A percentile compares a stretch with the other conserved stretches of the same genome.
phyloP scores from a whole-genome alignment of 1,140 invertebrate genomes.

The Tetramorium parvispinum region DNA sequence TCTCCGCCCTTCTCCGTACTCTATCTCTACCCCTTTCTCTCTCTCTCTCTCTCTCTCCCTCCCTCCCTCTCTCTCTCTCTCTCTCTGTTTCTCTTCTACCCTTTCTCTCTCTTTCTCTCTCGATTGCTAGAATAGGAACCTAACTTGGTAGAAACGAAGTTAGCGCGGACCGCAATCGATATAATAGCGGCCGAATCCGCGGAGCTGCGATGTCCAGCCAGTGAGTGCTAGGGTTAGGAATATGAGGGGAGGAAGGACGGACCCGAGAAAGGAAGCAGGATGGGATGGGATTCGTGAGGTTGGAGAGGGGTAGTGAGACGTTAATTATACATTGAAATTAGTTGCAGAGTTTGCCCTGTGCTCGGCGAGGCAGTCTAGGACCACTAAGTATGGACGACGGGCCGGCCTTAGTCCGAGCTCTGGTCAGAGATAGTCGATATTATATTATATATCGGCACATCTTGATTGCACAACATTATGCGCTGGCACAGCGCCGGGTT shows the following conservation, averaged over 20 bases:
- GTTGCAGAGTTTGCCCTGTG: slow-evolving; percentile 85
- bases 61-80: slow-evolving; percentile 40
- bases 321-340: slow-evolving; percentile 87
- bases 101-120: slow-evolving; percentile 51
- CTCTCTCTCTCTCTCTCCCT: background rate
- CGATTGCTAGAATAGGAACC: slow-evolving; percentile 80
- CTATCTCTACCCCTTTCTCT: slow-evolving; percentile 14
- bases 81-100: background rate
- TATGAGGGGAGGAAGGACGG: slow-evolving; percentile 69
- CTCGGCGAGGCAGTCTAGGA: slow-evolving; percentile 80
- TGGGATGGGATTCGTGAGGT: slow-evolving; percentile 67
- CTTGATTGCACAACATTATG: slow-evolving; percentile 85
- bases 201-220: slow-evolving; percentile 81
- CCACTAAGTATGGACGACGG: slow-evolving; percentile 84
- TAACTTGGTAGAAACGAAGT: slow-evolving; percentile 83
- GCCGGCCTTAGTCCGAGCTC: slow-evolving; percentile 77
- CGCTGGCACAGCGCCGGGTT: slow-evolving; percentile 72
- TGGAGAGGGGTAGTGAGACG: slow-evolving; percentile 84
- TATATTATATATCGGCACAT: slow-evolving; percentile 82
- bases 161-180: slow-evolving; percentile 84
- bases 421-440: slow-evolving; percentile 85
- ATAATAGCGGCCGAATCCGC: slow-evolving; percentile 84
- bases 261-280: slow-evolving; percentile 69
- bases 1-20: slow-evolving; percentile 1
- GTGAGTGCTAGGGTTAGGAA: slow-evolving; percentile 73